Conservation (phyloP, 2,113 vertebrate species). For the Microtus pennsylvanicus region DNA sequence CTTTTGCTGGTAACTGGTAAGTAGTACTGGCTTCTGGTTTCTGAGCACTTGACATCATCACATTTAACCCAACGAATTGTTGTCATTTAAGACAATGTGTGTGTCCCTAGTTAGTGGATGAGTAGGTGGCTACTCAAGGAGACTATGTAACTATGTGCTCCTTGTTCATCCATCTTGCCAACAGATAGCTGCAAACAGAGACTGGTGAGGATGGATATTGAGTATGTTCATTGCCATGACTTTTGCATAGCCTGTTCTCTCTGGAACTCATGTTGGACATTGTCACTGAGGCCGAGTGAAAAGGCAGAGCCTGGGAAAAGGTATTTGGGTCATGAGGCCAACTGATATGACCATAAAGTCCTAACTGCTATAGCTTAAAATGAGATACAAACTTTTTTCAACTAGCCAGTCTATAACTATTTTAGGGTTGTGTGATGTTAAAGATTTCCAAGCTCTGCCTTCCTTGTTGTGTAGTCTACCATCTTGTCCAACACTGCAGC, state of each 20-base stretch:
- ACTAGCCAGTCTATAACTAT: neutral
- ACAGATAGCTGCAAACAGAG: neutral
- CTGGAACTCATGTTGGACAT: neutral
- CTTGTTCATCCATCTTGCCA: neutral
- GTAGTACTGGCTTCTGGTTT: neutral
- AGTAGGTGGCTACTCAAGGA: neutral
- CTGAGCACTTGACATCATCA: neutral
- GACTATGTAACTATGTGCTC: neutral
- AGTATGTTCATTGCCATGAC: neutral
- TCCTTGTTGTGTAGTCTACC: neutral
- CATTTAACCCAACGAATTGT: neutral
- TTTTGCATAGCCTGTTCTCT: neutral
- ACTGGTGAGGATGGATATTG: neutral
- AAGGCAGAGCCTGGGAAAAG: neutral
- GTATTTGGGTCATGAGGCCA: too few relatives aligned
- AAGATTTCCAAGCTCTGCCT: neutral
- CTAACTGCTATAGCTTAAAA: conserved; percentile 22
- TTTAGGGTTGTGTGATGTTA: neutral
- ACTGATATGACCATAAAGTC: neutral
- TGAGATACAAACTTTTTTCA: conserved; percentile 17
- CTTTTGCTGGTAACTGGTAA: neutral
- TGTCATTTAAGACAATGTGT: neutral
- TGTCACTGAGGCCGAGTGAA: neutral
- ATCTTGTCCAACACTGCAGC: neutral
- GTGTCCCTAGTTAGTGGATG: neutral